Evolutionary conservation across 2,797 vertebrate species (phyloP).

Genomic region (Thripadectes ignobilis): DNA sequence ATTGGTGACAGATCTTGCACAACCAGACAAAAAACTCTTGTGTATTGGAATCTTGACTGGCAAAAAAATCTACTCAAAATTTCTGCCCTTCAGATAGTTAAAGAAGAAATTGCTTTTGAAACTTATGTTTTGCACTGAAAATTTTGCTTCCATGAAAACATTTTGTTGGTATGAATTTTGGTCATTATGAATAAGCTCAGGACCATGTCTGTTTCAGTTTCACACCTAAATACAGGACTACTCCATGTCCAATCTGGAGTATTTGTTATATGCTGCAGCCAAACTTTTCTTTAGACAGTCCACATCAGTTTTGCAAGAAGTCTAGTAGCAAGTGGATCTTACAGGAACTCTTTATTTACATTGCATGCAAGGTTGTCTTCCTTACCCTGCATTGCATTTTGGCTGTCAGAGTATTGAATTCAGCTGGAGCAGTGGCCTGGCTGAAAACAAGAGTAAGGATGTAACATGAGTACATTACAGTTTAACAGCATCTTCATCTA

Average conservation of each 20-base stretch:
- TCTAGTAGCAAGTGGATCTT: background rate
- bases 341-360: background rate
- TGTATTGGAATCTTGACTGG: background rate
- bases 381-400: background rate
- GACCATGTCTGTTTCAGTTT: background rate
- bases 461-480: accelerated
- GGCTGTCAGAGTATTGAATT: background rate
- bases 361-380: background rate
- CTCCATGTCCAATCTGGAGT: background rate
- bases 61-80: background rate
- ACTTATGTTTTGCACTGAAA: background rate
- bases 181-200: background rate
- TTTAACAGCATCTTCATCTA: background rate
- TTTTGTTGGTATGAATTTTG: background rate
- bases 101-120: background rate
- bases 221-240: background rate
- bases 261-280: background rate
- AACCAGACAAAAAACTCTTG: background rate
- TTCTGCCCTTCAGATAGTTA: background rate
- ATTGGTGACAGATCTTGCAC: background rate
- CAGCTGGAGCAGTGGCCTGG: background rate
- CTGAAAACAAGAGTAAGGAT: background rate
- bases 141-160: background rate
- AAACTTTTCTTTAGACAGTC: background rate
- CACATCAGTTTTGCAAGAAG: background rate